Percentiles rank a stretch among this genome's conserved stretches.
Conservation (phyloP, 2,797 vertebrate genomes). For the Poecile montanus region DNA sequence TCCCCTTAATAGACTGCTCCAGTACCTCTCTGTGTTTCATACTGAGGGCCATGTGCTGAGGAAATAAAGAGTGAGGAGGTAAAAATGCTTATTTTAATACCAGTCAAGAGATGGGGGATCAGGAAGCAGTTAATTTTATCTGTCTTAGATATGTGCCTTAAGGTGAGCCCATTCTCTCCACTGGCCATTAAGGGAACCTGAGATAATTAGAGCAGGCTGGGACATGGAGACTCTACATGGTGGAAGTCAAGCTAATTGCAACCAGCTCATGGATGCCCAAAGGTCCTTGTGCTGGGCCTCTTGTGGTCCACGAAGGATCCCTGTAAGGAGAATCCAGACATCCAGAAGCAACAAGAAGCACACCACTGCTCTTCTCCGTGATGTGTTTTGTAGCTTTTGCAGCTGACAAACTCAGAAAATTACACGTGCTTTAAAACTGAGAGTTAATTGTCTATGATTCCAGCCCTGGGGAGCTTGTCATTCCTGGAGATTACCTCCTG, state of each 20-base stretch:
- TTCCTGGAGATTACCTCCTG: background rate
- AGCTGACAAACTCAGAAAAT: background rate
- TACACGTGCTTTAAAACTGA: background rate
- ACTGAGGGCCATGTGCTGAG: background rate
- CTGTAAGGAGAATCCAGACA: background rate
- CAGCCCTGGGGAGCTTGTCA: background rate
- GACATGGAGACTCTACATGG: fast-evolving
- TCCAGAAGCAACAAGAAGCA: background rate
- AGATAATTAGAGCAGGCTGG: background rate
- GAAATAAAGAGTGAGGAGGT: background rate
- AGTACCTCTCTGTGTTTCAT: background rate
- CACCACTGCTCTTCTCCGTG: fast-evolving
- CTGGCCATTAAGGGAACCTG: background rate
- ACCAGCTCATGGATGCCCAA: fast-evolving
- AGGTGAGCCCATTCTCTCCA: background rate
- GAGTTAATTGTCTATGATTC: background rate
- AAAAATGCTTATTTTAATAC: background rate
- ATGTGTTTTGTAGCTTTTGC: background rate
- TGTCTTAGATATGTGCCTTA: background rate
- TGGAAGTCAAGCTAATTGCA: background rate
- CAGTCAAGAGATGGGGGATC: background rate
- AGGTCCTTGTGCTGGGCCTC: background rate
- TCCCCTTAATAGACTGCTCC: background rate
- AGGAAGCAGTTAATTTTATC: background rate
- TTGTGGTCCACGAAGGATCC: fast-evolving